Base-by-base conservation (phyloP, 2,888 invertebrate species). In the Caenorhabditis sp. region DNA sequence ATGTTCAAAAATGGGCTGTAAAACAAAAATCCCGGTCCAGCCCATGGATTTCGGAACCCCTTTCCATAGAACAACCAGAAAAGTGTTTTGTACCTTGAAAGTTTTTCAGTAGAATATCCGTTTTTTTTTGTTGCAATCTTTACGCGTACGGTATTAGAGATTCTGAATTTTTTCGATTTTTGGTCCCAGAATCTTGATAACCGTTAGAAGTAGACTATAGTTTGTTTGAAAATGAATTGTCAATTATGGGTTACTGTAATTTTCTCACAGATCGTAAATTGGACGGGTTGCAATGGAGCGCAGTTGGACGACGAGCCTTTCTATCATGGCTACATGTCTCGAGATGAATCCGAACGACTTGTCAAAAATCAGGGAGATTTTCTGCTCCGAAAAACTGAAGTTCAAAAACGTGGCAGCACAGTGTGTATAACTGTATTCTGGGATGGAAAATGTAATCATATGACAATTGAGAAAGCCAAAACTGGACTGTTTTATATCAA, bases 241-340 rank as follows among this genome's bases (percentile, higher is more conserved):
- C n/a, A n/a, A n/a, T n/a, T n/a, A n/a, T n/a, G n/a, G n/a, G n/a
- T n/a, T n/a, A n/a, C n/a, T n/a, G n/a, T n/a, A n/a, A n/a, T n/a
- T n/a, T n/a, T n/a, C n/a, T n/a, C n/a, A 53, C 4, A 75, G 70
- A 70, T 75, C 21, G 60, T 63, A 10, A 68, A 66, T 31, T 76
- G 76, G 68, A 76, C 61, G 31, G 71, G 68, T 1, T 64, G 59
- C 43, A 75, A 68, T 66, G 69, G 69, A 5, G 69, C 69, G 14
- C 59, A 51, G 12, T 55, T 80, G 10, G 79, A 82, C 55, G 81
- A 82, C 62, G 81, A 82, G 57, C 70, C 76, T 17, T 82, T 74
- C 65, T 82, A 79, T 61, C 80, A 82, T 31, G 82, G 82, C 10
- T 81, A 76, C 64, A 79, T 81, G 79, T 67, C 76, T 10, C 62